Base-by-base conservation (phyloP, 1,140 invertebrate species). In the Nasonia vitripennis region DNA sequence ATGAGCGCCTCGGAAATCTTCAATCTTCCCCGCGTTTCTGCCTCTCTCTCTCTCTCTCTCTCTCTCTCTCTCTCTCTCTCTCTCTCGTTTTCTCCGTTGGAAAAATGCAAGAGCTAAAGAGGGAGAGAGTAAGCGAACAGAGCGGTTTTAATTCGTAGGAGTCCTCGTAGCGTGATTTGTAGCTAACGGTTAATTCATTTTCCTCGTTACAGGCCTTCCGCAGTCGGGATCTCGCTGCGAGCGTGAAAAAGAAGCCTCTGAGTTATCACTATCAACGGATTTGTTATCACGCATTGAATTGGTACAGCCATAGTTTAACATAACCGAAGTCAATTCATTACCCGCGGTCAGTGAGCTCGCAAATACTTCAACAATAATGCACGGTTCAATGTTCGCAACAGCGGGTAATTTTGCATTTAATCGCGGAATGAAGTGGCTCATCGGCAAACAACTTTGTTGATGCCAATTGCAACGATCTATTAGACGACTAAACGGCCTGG, bases 121-220 rank as follows among this genome's bases (percentile, higher is more conserved):
- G 51, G 11, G 31, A 79, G 27, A 11, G 20, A 73, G 17, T 67
- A 68, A 78, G 75, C 23, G 74, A 75, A 45, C n/a, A 23, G 48
- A 81, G 74, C 67, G 67, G 78, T 88, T 88, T 86, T 89, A 84
- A 86, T 88, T 88, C 81, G 83, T 85, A n/a, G 75, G 67, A 86
- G 85, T 86, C 74, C 82, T 73, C 41, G 83, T 86, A 84, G 67
- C 80, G 86, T 89, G 86, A 89, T 89, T 89, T 89, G 87, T 86
- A 80, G 85, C 78, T 88, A 88, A 87, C 78, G 71, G 87, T 89
- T 89, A 89, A 89, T 89, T 89, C 88, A 88, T 89, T 88, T 87
- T 89, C 86, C 83, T 83, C 68, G 80, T 70, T 87, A 0, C 34
- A 37, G 55, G 55, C 74, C 75, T 80, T 79, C 1, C 62, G 51